phyloP scores from a whole-genome alignment of 2,113 vertebrate species.

The Aldabrachelys gigantea region DNA sequence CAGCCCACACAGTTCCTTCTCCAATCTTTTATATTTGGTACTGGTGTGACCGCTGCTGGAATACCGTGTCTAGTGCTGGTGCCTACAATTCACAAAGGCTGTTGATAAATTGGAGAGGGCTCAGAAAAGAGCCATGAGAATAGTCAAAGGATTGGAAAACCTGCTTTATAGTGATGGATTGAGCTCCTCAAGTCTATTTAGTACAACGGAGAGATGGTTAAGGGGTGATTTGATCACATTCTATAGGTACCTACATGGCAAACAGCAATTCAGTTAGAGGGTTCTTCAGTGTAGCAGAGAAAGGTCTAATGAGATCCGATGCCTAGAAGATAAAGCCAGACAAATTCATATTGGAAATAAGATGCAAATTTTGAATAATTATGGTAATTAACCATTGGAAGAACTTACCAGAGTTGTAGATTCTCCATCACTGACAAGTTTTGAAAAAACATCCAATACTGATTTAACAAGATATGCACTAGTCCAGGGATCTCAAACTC shows the following conservation, averaged over 20 bases:
- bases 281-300: not conserved
- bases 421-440: not conserved
- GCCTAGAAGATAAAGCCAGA: not conserved
- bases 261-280: not conserved
- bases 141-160: not conserved
- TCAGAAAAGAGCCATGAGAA: not conserved
- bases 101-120: not conserved
- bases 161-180: not conserved
- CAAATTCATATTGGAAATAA: not conserved
- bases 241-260: not conserved
- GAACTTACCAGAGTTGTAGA: not conserved
- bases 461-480: not conserved
- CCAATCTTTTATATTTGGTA: too few species aligned
- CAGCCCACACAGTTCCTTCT: too few species aligned
- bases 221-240: not conserved
- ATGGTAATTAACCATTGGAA: too few species aligned
- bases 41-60: too few species aligned
- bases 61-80: too few species aligned
- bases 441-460: not conserved
- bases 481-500: too few species aligned
- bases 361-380: too few species aligned
- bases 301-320: not conserved
- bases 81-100: not conserved
- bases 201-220: not conserved
- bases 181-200: not conserved